Conservation (phyloP, 2,888 invertebrate genomes). For the Zelleria hepariella region DNA sequence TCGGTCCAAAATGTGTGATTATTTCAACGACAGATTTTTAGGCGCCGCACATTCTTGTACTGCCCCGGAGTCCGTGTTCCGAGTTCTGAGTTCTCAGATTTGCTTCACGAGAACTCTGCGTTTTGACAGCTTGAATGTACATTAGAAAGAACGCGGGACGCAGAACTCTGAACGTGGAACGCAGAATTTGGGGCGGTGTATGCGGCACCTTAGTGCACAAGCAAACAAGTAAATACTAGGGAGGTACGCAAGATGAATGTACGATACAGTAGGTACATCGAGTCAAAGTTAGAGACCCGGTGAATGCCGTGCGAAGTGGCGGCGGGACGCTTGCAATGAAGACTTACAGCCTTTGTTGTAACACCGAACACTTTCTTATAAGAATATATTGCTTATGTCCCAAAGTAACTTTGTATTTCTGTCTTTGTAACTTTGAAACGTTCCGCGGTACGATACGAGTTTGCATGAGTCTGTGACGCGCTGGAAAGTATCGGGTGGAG, state of each 20-base stretch:
- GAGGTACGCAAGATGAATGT: not conserved
- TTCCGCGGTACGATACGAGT: conserved; percentile 5
- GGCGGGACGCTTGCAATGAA: conserved; percentile 37
- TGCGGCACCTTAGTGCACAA: not conserved
- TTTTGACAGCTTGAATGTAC: too few species aligned
- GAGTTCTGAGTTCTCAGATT: too few species aligned
- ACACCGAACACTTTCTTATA: conserved; percentile 45
- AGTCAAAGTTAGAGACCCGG: conserved; percentile 1
- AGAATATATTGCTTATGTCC: conserved; percentile 50
- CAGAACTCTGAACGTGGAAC: too few species aligned
- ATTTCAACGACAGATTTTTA: too few species aligned
- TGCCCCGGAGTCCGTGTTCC: too few species aligned
- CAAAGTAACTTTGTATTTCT: conserved; percentile 20
- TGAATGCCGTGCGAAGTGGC: conserved; percentile 13
- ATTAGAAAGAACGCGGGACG: too few species aligned
- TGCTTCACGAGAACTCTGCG: too few species aligned
- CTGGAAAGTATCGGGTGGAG: not conserved
- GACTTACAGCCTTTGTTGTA: conserved; percentile 43
- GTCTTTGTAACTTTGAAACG: conserved; percentile 11
- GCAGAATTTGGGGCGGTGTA: too few species aligned
- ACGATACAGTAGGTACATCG: not conserved
- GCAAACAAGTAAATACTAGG: not conserved
- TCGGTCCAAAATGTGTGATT: too few species aligned
- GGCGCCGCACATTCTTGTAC: too few species aligned
- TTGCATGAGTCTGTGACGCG: not conserved